Evolutionary conservation across 2,888 invertebrate genomes (phyloP).

Genomic region (Macropis europaea): DNA sequence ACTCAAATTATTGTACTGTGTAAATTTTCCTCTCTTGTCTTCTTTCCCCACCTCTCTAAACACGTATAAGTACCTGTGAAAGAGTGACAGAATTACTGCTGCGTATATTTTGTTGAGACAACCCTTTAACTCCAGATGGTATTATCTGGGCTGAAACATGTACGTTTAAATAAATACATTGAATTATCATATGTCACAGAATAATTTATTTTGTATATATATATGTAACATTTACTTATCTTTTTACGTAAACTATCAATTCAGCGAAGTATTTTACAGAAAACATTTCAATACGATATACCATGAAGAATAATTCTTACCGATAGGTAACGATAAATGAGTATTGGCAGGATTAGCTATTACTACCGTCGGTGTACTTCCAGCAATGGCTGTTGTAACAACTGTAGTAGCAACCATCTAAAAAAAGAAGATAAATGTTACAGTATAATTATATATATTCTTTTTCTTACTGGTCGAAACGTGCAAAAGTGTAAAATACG

Average conservation of each 20-base stretch:
- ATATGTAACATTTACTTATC: constrained; percentile 11
- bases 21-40: background rate
- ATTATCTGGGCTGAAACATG: constrained; percentile 76
- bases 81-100: constrained; percentile 74
- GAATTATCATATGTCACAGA: background rate
- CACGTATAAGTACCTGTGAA: constrained; percentile 67
- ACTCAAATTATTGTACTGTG: constrained; percentile 5
- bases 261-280: too few relatives aligned
- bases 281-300: constrained; percentile 3
- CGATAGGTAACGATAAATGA: constrained; percentile 79
- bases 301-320: constrained; percentile 58
- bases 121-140: constrained; percentile 77
- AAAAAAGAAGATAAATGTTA: constrained; percentile 41
- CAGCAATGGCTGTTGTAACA: constrained; percentile 76
- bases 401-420: constrained; percentile 78
- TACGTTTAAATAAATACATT: background rate
- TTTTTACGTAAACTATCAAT: constrained; percentile 4
- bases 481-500: constrained; percentile 41
- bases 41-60: too few relatives aligned
- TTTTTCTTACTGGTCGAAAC: background rate
- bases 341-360: constrained; percentile 79
- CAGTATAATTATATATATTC: background rate
- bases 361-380: constrained; percentile 78
- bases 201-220: background rate
- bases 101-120: constrained; percentile 77